A percentile compares a stretch with the other conserved stretches of the same genome.
phyloP scores from a whole-genome alignment of 1,140 invertebrate species.

The Drosophila rhopaloa region DNA sequence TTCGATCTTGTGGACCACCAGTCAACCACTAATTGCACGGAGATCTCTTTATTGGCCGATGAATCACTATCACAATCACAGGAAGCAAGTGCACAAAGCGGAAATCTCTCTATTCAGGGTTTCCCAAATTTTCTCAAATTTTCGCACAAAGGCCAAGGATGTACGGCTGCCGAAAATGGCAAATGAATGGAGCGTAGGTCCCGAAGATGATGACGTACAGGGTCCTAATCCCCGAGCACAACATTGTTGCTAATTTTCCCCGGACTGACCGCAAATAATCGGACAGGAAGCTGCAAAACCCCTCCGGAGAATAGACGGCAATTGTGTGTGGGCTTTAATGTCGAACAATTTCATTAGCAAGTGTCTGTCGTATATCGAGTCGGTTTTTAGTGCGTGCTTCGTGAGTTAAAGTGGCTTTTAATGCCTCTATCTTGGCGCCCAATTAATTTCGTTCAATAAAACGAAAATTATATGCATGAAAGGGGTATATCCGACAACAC shows the following conservation, averaged over 20 bases:
- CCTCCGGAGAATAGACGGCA: constrained; percentile 32
- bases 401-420: constrained; percentile 72
- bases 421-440: constrained; percentile 82
- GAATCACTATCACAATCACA: constrained; percentile 58
- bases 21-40: constrained; percentile 67
- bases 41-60: constrained; percentile 75
- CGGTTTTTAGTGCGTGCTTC: constrained; percentile 48
- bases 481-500: constrained; percentile 36
- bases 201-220: constrained; percentile 53
- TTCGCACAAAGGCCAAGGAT: constrained; percentile 67
- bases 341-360: constrained; percentile 72
- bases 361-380: constrained; percentile 6
- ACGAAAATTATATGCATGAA: constrained; percentile 79
- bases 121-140: constrained; percentile 6
- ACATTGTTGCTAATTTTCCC: constrained; percentile 73
- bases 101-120: constrained; percentile 44
- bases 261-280: constrained; percentile 78
- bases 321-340: constrained; percentile 46
- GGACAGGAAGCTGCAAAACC: constrained; percentile 63
- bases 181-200: constrained; percentile 25
- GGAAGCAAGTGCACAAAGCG: constrained; percentile 63
- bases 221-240: constrained; percentile 49
- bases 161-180: constrained; percentile 64
- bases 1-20: constrained; percentile 45
- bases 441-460: constrained; percentile 82